Conservation (phyloP, 2,888 invertebrate species). For the Megastigmus dorsalis region DNA sequence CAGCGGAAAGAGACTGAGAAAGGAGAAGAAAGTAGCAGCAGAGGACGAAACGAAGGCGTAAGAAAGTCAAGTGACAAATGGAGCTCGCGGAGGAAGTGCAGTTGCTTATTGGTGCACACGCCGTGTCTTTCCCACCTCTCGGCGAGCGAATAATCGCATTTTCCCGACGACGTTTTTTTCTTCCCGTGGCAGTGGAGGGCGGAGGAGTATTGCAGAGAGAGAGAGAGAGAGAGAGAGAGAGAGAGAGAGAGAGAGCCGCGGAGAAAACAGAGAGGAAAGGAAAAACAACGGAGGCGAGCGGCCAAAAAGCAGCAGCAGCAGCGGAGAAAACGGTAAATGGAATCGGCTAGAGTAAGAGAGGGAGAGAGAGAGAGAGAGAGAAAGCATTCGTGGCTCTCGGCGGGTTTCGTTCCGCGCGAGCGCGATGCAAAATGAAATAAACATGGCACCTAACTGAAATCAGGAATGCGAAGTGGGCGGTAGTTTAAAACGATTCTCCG, state of each 20-base stretch:
- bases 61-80: slow-evolving; percentile 53
- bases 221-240: not conserved
- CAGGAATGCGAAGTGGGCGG: slow-evolving; percentile 67
- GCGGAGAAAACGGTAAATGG: not conserved
- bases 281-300: slow-evolving; percentile 5
- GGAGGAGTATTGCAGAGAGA: not conserved
- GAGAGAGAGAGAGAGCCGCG: not conserved
- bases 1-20: not conserved
- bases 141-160: slow-evolving; percentile 53
- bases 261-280: slow-evolving; percentile 1
- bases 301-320: not conserved
- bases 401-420: not conserved
- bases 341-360: not conserved
- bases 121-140: slow-evolving; percentile 30
- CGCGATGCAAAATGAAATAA: slow-evolving; percentile 64
- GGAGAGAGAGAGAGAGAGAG: not conserved
- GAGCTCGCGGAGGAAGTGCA: slow-evolving; percentile 33
- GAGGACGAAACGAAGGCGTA: slow-evolving; percentile 13
- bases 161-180: slow-evolving; percentile 7
- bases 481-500: slow-evolving; percentile 65
- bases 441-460: slow-evolving; percentile 65
- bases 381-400: slow-evolving; percentile 28
- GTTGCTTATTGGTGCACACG: slow-evolving; percentile 42
- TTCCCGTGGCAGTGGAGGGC: not conserved
- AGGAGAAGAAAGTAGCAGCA: not conserved